Percentiles rank a stretch among this genome's conserved stretches.
Conservation (phyloP, 53 echinoderm and acorn worm species). For the Holothuria leucospilota region DNA sequence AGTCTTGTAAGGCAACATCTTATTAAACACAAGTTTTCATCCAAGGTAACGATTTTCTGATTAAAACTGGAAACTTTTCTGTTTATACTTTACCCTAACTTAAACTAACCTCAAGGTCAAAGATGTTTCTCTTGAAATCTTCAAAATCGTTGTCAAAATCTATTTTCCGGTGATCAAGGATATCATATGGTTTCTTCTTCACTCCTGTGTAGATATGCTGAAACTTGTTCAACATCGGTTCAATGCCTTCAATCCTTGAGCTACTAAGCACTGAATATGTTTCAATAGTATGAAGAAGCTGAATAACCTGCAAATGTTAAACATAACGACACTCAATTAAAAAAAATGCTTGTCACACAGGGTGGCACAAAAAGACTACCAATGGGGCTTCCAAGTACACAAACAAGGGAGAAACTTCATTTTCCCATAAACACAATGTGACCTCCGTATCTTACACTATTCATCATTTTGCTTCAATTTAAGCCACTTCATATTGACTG, state of each 20-base stretch:
- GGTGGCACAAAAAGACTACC: too few species aligned
- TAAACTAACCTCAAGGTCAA: slow-evolving; percentile 80
- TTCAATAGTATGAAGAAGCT: slow-evolving; percentile 86
- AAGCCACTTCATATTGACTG: too few species aligned
- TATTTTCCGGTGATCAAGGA: slow-evolving; percentile 88
- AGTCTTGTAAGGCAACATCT: not conserved
- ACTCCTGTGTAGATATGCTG: slow-evolving; percentile 85
- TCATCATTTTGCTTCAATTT: too few species aligned
- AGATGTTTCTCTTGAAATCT: slow-evolving; percentile 89
- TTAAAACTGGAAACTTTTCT: too few species aligned
- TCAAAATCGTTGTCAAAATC: slow-evolving; percentile 99
- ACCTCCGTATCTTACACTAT: too few species aligned
- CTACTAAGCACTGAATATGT: slow-evolving; percentile 84
- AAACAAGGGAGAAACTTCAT: too few species aligned
- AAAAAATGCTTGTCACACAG: too few species aligned
- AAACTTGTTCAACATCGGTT: slow-evolving; percentile 89
- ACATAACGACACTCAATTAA: not conserved
- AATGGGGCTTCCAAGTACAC: too few species aligned
- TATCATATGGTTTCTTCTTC: slow-evolving; percentile 98
- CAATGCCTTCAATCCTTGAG: slow-evolving; percentile 93
- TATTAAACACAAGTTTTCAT: too few species aligned
- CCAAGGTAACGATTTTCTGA: too few species aligned
- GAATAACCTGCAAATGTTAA: slow-evolving; percentile 65
- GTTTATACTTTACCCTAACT: too few species aligned
- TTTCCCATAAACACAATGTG: too few species aligned